Evolutionary conservation across 2,888 invertebrate genomes (phyloP).

Genomic region (Nesidiocoris tenuis): DNA sequence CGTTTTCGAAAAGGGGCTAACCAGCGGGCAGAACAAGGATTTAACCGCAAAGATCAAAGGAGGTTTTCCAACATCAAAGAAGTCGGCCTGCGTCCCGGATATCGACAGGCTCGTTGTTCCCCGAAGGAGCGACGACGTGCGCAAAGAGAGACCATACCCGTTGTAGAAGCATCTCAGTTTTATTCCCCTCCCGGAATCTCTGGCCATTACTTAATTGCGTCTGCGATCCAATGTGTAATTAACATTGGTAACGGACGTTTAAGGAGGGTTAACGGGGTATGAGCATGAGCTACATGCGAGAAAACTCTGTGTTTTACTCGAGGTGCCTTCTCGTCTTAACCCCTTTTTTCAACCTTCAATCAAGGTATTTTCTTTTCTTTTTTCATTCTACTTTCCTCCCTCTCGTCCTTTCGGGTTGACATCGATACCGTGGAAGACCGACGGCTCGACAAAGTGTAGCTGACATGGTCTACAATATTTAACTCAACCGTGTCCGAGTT

Average conservation of each 20-base stretch:
- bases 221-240: constrained; percentile 38
- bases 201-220: constrained; percentile 42
- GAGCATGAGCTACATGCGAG: constrained; percentile 17
- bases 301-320: constrained; percentile 24
- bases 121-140: constrained; percentile 5
- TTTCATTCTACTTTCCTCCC: neutral
- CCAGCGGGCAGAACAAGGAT: neutral
- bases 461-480: too few relatives aligned
- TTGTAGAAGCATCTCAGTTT: constrained; percentile 1
- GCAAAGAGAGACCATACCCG: constrained; percentile 16
- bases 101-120: constrained; percentile 5
- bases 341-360: constrained; percentile 1
- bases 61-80: constrained; percentile 21
- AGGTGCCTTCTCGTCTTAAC: constrained; percentile 19
- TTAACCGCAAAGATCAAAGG: neutral
- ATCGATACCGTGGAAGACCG: too few relatives aligned
- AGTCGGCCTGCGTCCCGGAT: constrained; percentile 29
- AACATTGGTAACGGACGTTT: constrained; percentile 40
- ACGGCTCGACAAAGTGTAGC: too few relatives aligned
- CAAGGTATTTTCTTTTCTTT: neutral
- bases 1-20: neutral
- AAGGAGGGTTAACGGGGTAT: constrained; percentile 12
- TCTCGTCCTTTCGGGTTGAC: too few relatives aligned
- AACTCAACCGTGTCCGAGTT: too few relatives aligned
- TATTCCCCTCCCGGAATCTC: neutral